Base-by-base conservation (phyloP, 2,797 vertebrate genomes). In the Hemibagrus guttatus region DNA sequence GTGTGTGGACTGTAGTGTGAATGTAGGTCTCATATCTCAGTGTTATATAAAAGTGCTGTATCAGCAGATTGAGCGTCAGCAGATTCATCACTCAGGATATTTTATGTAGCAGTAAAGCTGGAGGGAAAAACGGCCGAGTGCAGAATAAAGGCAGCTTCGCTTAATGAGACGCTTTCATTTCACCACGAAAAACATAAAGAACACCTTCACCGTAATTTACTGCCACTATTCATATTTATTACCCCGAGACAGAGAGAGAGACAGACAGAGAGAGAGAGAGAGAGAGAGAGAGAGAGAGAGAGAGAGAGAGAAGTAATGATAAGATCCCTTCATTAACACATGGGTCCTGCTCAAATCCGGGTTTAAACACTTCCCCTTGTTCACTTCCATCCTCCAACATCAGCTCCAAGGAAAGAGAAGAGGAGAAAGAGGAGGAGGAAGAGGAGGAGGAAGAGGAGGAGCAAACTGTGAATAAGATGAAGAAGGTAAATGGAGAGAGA, bases 141-240 rank as follows among this genome's bases (percentile, higher is more conserved):
- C 39, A 56, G 78, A 84, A 84, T 69, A 88, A 90, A 86, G 83
- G 12, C 69, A 88, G 72, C 72, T n/a, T 35, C 0, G 3, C 92
- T 92, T 94, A 94, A 94, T 91, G 90, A 92, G 91, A 85, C 89
- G 1, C 87, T 92, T 93, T 92, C 90, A 90, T 91, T 88, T 90
- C 89, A 87, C 88, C 2, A 68, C 79, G 74, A 87, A 90, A 89
- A 80, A 83, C 87, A 90, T 90, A 88, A 89, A 89, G 89, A 83
- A 88, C 87, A 90, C 52, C 21, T 64, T 49, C 69, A 59, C 42
- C 63, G 86, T 90, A 90, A 91, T 91, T 90, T 76, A 74, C 54
- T 63, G 19, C 87, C 66, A 82, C 90, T 26, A 83, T 81, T 90
- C 74, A 87, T 75, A 82, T 80, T 83, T 84, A 86, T 82, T 78